Conservation (phyloP, 2,113 vertebrate species). For the Campylorhamphus procurvoides region DNA sequence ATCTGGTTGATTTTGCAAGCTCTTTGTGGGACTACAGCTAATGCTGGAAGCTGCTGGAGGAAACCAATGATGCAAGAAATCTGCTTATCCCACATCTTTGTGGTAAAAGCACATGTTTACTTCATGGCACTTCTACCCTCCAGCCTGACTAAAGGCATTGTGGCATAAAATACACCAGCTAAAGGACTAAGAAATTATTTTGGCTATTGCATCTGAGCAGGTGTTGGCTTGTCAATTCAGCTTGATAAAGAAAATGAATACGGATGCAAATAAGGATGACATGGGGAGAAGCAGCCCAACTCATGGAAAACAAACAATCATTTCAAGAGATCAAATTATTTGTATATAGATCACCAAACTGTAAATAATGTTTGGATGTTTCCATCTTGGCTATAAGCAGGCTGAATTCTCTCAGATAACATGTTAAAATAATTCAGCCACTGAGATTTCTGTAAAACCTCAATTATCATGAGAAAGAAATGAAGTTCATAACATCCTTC, state of each 20-base stretch:
- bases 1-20: not conserved
- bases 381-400: not conserved
- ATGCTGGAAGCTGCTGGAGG: not conserved
- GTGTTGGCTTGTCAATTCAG: not conserved
- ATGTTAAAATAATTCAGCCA: not conserved
- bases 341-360: not conserved
- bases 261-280: not conserved
- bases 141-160: not conserved
- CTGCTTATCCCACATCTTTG: not conserved
- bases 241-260: not conserved
- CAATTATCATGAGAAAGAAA: not conserved
- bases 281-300: not conserved
- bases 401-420: not conserved
- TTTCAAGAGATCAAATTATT: not conserved
- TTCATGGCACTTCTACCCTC: not conserved
- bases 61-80: not conserved
- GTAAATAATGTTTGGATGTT: not conserved
- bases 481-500: not conserved
- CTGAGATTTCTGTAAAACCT: not conserved
- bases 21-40: not conserved
- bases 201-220: not conserved
- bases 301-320: not conserved
- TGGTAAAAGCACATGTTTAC: not conserved
- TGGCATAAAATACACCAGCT: not conserved
- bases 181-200: not conserved